phyloP scores from a whole-genome alignment of 2,888 invertebrate genomes.

The Pseudeuparius sepicola region DNA sequence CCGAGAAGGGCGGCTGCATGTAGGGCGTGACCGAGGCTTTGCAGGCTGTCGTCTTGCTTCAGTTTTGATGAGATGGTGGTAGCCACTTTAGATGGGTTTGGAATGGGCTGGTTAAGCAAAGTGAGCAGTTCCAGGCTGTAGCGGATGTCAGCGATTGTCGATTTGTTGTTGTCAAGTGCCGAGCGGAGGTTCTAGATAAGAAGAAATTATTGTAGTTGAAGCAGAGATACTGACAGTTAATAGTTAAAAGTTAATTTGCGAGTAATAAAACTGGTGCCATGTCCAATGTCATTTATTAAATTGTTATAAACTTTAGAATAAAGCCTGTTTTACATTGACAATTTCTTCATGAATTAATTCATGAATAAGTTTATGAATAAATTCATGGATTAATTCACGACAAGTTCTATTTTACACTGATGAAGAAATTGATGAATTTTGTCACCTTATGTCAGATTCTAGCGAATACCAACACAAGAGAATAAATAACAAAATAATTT shows the following conservation, averaged over 20 bases:
- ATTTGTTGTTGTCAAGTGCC: constrained; percentile 52
- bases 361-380: no score
- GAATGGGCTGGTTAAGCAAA: constrained; percentile 53
- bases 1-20: constrained; percentile 65
- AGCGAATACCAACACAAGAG: no score
- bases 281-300: no score
- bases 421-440: no score
- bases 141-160: constrained; percentile 60
- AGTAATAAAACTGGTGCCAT: not conserved
- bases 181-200: constrained; percentile 21
- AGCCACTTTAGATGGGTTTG: constrained; percentile 56
- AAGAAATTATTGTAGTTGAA: not conserved
- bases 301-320: no score
- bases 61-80: constrained; percentile 65
- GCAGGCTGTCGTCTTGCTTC: constrained; percentile 70
- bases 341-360: no score
- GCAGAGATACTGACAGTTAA: no score
- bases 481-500: no score
- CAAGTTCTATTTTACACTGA: no score
- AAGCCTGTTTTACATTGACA: no score
- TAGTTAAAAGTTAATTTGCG: not conserved
- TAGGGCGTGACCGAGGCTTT: constrained; percentile 75
- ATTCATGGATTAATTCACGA: no score
- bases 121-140: constrained; percentile 62
- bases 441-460: no score